phyloP scores from a whole-genome alignment of 2,888 invertebrate genomes.

The Microplitis manilae region DNA sequence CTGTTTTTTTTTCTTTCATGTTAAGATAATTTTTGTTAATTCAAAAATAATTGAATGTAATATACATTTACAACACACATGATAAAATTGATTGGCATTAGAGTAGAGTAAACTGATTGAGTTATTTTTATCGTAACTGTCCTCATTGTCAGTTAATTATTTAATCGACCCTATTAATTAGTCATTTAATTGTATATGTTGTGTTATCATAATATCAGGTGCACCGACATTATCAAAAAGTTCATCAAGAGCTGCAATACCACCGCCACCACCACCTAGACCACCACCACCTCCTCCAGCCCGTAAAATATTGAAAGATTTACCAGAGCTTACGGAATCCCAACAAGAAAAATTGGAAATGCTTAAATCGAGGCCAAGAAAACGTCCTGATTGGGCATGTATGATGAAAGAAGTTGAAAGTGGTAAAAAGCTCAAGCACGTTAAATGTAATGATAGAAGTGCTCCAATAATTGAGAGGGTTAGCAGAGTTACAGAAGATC shows the following conservation, averaged over 20 bases:
- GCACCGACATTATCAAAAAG: conserved; percentile 69
- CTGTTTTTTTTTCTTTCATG: no score
- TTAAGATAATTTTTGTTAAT: no score
- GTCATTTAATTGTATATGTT: conserved; percentile 13
- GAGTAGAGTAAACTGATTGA: conserved; percentile 14
- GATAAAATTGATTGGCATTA: conserved; percentile 12
- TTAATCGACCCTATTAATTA: conserved; percentile 38
- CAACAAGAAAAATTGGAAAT: conserved; percentile 81
- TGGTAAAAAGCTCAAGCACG: conserved; percentile 84
- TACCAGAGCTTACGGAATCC: conserved; percentile 73
- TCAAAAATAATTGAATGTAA: background rate
- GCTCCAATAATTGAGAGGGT: conserved; percentile 69
- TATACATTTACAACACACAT: background rate
- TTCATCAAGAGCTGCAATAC: conserved; percentile 67
- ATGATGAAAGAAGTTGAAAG: conserved; percentile 94
- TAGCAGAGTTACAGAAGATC: conserved; percentile 66
- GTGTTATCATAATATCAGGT: conserved; percentile 53
- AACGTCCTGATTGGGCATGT: conserved; percentile 89
- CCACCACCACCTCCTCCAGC: conserved; percentile 82
- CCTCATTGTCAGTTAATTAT: conserved; percentile 41
- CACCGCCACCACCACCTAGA: conserved; percentile 75
- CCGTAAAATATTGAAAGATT: conserved; percentile 72
- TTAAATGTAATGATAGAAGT: conserved; percentile 86
- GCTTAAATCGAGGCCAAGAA: conserved; percentile 83
- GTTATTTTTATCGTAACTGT: conserved; percentile 38